phyloP scores from a whole-genome alignment of 1,140 invertebrate genomes.

The Drosophila sp. region DNA sequence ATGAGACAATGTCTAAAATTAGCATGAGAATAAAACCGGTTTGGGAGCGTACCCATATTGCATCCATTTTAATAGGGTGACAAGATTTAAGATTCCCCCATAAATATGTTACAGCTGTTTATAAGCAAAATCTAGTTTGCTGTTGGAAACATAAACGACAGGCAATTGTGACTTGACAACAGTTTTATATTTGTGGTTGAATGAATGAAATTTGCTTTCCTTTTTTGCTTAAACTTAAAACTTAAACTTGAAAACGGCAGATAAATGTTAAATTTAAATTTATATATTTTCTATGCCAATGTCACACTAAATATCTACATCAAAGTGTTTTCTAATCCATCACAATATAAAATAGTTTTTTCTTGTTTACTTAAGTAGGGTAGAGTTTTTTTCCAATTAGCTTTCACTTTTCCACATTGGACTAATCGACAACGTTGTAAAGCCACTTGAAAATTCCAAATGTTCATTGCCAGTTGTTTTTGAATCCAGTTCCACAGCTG shows the following conservation, averaged over 20 bases:
- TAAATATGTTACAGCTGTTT: constrained; percentile 9
- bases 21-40: constrained; percentile 62
- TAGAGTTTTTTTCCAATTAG: constrained; percentile 61
- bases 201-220: too few relatives aligned
- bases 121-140: background rate
- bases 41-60: constrained; percentile 32
- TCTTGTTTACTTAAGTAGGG: background rate
- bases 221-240: too few relatives aligned
- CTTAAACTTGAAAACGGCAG: too few relatives aligned
- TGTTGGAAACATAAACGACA: background rate
- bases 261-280: too few relatives aligned
- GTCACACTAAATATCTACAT: background rate
- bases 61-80: background rate
- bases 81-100: background rate
- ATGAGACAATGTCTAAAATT: constrained; percentile 76
- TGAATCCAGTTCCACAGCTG: constrained; percentile 45
- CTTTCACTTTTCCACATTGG: constrained; percentile 42
- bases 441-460: constrained; percentile 61
- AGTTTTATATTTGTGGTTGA: too few relatives aligned
- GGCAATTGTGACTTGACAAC: background rate
- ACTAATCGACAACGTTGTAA: constrained; percentile 51
- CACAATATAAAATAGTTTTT: background rate
- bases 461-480: constrained; percentile 51
- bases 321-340: background rate
- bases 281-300: too few relatives aligned